Evolutionary conservation across 1,140 invertebrate species (phyloP), one percentile per base, ranked within the genome.

Genomic region (Thaumetopoea pityocampa): DNA sequence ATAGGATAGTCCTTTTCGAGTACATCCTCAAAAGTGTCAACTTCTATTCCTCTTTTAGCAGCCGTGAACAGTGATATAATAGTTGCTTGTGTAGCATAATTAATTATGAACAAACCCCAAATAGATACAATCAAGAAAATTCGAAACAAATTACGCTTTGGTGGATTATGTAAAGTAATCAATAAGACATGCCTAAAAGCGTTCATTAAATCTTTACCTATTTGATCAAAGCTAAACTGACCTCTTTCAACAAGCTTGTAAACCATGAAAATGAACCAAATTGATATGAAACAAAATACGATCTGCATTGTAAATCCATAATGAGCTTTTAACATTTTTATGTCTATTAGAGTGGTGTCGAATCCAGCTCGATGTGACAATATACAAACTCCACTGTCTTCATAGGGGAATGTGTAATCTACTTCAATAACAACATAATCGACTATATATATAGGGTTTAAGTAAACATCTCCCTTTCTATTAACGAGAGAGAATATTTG

Each of bases 21-120:
- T 4, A 86, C 49, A 54, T 85, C 79, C 29, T 80, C 62, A 32
- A 83, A 83, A 1, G 82, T 84, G 19, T 85, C 62, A 2, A 85
- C 66, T 10, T 86, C 77, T 35, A 72, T 70, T 0, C 72, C 77
- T 41, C 71, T 64, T 18, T 71, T 82, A 8, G 67, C 53, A 4
- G 70, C 72, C 14, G 74, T 79, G 29, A 85, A 77, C 16, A 84
- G 70, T 5, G 85, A 84, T 41, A 80, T 70, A 19, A 86, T 84
- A 15, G 56, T 65, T 0, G 81, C 85, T 51, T 86, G 85, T 2
- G 63, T 69, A 4, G 54, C 51, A 53, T 82, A 84, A 36, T 72
- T 84, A 6, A 84, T 52, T 10, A 80, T 23, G 34, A 80, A 84
- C 35, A 77, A 82, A 32, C 76, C 51, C 76, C 78, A 84, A 14